phyloP scores from a whole-genome alignment of 2,797 vertebrate species.

The Sebastes ruberrimus region DNA sequence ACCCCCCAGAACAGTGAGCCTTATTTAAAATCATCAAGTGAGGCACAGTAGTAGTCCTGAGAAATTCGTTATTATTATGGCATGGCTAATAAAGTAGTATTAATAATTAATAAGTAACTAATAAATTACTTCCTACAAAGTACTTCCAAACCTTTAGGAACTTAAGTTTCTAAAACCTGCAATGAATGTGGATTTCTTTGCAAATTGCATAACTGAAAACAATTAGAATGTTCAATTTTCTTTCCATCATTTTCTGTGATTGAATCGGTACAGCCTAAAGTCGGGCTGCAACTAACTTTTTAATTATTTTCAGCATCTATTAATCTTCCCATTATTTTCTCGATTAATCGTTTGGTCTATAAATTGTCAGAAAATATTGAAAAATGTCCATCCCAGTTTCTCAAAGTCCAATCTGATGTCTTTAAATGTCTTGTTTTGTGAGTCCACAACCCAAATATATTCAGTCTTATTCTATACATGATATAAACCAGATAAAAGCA shows the following conservation, averaged over 20 bases:
- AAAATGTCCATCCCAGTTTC: too few relatives aligned
- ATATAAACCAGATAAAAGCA: too few relatives aligned
- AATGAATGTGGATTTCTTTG: neutral
- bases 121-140: neutral
- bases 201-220: neutral
- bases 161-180: neutral
- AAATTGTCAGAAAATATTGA: too few relatives aligned
- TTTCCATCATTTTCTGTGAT: neutral
- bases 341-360: neutral
- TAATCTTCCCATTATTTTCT: too few relatives aligned
- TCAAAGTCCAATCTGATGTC: too few relatives aligned
- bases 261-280: neutral
- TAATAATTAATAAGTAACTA: neutral
- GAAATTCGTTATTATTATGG: constrained; percentile 2
- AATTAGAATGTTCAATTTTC: too few relatives aligned
- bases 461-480: too few relatives aligned
- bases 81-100: neutral
- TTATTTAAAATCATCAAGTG: constrained; percentile 29
- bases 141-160: neutral
- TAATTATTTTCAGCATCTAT: too few relatives aligned
- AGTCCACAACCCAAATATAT: too few relatives aligned
- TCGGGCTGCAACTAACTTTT: too few relatives aligned
- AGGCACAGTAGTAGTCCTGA: neutral
- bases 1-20: constrained; percentile 1
- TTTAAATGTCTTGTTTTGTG: too few relatives aligned